phyloP scores from a whole-genome alignment of 64 coral and sea anemone species.

The Porites australiensis region DNA sequence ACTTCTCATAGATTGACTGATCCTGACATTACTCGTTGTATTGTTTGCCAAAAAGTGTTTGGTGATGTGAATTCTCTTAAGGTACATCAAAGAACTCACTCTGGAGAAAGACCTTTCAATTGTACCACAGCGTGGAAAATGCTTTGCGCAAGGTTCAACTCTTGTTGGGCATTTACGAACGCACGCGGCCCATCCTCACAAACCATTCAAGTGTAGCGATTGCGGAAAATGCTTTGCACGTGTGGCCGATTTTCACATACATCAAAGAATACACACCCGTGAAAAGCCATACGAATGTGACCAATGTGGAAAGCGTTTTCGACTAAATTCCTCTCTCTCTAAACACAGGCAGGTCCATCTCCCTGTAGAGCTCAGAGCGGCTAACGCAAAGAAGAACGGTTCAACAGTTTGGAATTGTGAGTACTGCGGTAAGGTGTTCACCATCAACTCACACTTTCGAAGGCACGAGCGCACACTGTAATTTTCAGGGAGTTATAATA shows the following conservation, averaged over 20 bases:
- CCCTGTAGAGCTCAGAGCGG: not conserved
- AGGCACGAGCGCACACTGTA: not conserved
- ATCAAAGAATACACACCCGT: conserved; percentile 60
- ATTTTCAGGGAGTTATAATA: too few species aligned
- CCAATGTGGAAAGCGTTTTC: conserved; percentile 63
- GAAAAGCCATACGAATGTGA: conserved; percentile 59
- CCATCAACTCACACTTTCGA: not conserved
- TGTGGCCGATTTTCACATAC: conserved; percentile 16
- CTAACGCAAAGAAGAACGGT: not conserved
- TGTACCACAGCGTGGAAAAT: conserved; percentile 34
- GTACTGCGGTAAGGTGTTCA: not conserved
- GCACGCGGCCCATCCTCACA: conserved; percentile 3
- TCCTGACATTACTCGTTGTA: not conserved
- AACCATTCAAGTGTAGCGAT: conserved; percentile 44
- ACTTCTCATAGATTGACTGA: too few species aligned
- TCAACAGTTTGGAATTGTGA: not conserved
- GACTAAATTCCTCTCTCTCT: conserved; percentile 1
- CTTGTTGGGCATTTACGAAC: conserved; percentile 22
- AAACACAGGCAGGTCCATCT: conserved; percentile 36
- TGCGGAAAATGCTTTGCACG: conserved; percentile 53
- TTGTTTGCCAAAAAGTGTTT: not conserved
- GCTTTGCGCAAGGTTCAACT: not conserved
- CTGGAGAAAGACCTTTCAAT: conserved; percentile 17
- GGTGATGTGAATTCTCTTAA: not conserved
- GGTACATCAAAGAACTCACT: conserved; percentile 6